Evolutionary conservation across 2,888 invertebrate species (phyloP).

Genomic region (Diarsia rubi): DNA sequence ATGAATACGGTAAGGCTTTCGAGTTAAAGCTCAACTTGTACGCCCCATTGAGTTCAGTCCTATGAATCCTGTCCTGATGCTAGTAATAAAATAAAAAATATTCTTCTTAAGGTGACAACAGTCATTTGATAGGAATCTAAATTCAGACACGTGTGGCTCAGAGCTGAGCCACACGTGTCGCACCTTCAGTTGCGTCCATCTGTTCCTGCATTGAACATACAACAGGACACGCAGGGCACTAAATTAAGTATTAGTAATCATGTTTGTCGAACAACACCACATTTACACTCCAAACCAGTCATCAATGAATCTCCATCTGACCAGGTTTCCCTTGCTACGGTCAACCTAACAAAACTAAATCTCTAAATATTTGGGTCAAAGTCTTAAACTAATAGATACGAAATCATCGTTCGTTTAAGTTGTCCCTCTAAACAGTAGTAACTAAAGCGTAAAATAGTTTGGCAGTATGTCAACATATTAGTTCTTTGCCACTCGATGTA

Average conservation of each 20-base stretch:
- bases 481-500: slow-evolving; percentile 59
- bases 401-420: slow-evolving; percentile 20
- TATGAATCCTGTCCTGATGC: no score
- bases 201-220: background rate
- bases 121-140: no score
- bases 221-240: background rate
- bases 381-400: slow-evolving; percentile 5
- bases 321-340: background rate
- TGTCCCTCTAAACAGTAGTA: slow-evolving; percentile 27
- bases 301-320: background rate
- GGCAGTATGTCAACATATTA: slow-evolving; percentile 66
- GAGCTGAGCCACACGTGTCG: background rate
- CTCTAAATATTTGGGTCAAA: background rate
- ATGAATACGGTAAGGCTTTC: no score
- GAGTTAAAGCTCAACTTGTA: no score
- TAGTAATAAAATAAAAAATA: no score
- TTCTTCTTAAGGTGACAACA: no score
- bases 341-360: background rate
- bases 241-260: no score
- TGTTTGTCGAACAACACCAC: background rate
- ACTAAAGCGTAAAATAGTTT: slow-evolving; percentile 65
- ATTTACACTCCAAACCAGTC: background rate
- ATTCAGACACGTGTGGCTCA: no score
- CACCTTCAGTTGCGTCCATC: background rate
- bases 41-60: no score